Evolutionary conservation across 2,888 invertebrate genomes (phyloP).

Genomic region (Volucella inanis): DNA sequence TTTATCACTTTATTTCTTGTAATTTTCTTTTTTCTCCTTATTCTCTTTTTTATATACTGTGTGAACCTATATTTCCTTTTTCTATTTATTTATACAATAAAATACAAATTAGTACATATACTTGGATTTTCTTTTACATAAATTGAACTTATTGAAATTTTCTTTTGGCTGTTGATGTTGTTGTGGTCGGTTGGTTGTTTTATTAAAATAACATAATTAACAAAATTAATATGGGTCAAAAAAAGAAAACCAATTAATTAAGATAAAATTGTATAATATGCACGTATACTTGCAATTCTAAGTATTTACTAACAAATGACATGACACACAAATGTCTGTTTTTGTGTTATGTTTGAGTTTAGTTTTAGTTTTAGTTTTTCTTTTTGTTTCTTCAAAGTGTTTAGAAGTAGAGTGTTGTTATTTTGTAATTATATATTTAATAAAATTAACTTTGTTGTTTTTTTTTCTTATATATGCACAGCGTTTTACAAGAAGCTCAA

Average conservation of each 20-base stretch:
- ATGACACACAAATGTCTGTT: constrained; percentile 30
- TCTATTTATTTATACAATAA: constrained; percentile 32
- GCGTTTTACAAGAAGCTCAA: constrained; percentile 65
- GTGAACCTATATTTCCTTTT: not conserved
- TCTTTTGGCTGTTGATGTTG: constrained; percentile 36
- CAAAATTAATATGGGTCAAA: not conserved
- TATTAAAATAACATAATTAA: constrained; percentile 23
- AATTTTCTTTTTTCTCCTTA: constrained; percentile 13
- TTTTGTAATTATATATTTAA: constrained; percentile 45
- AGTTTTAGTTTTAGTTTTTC: too few species aligned
- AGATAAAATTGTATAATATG: constrained; percentile 38
- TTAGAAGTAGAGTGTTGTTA: constrained; percentile 51
- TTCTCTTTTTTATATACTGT: not conserved
- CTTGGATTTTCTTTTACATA: constrained; percentile 10
- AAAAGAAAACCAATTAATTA: constrained; percentile 30
- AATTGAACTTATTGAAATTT: constrained; percentile 8
- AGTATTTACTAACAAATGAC: constrained; percentile 62
- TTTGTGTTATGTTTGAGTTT: constrained; percentile 13
- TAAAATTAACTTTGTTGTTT: constrained; percentile 19
- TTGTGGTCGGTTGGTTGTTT: not conserved
- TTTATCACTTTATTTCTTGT: constrained; percentile 47
- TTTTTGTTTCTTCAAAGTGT: constrained; percentile 36
- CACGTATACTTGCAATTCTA: constrained; percentile 54
- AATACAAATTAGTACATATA: constrained; percentile 25
- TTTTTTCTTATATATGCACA: constrained; percentile 57